These are phyloP conservation scores for Strigamia maritima DNA, from an alignment of 2,888 invertebrate genomes.

Conservation along the genomic window DNA sequence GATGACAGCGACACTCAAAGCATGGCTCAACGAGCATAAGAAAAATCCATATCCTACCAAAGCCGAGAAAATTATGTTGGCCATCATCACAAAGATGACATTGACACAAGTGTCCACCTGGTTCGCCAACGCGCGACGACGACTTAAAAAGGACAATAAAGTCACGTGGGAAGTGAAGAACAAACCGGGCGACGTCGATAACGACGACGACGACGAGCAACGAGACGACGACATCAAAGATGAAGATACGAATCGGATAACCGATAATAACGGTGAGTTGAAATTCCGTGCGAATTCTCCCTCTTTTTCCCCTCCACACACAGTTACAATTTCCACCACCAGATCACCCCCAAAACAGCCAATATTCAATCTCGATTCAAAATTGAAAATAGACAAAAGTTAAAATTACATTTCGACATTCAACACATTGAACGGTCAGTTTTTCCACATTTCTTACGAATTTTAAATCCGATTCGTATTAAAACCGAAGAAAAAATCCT, in stretches of 20 bases:
- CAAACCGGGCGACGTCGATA: slow-evolving; percentile 82
- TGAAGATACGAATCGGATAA: slow-evolving; percentile 30
- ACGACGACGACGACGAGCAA: slow-evolving; percentile 62
- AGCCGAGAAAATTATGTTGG: slow-evolving; percentile 92
- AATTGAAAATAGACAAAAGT: background rate
- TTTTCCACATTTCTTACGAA: slow-evolving; percentile 6
- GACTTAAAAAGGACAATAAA: slow-evolving; percentile 94
- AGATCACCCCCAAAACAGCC: background rate
- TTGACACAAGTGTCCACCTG: slow-evolving; percentile 92
- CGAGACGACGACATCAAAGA: slow-evolving; percentile 41
- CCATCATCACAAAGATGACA: slow-evolving; percentile 94
- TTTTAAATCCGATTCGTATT: slow-evolving; percentile 12
- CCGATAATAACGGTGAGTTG: slow-evolving; percentile 25
- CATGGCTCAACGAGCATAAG: slow-evolving; percentile 95
- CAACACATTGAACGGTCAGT: background rate
- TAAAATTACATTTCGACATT: background rate
- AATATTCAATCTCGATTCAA: background rate
- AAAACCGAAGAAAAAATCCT: background rate
- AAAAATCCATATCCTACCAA: slow-evolving; percentile 95
- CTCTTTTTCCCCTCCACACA: background rate
- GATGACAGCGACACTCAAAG: slow-evolving; percentile 93
- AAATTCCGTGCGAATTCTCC: background rate
- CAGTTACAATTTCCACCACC: slow-evolving; percentile 17
- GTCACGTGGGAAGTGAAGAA: slow-evolving; percentile 97
- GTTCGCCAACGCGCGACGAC: slow-evolving; percentile 91